Evolutionary conservation across 1,140 invertebrate genomes (phyloP).

Genomic region (Alviniconcha marisindica): DNA sequence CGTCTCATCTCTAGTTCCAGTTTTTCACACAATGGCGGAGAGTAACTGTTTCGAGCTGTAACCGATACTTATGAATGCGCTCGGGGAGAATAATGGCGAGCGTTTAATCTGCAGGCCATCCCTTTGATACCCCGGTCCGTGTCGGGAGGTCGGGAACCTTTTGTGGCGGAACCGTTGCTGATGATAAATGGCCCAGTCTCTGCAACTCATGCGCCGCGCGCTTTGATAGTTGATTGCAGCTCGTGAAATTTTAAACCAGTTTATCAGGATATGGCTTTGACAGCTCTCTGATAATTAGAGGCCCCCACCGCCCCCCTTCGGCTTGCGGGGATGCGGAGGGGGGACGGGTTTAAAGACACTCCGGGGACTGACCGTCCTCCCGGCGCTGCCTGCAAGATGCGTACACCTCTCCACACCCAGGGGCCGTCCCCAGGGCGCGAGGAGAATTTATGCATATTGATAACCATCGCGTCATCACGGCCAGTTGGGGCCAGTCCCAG

Average conservation of each 20-base stretch:
- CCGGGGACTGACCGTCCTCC: not conserved
- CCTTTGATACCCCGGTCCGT: not conserved
- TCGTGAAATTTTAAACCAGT: slow-evolving; percentile 35
- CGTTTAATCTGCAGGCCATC: slow-evolving; percentile 20
- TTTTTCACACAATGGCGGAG: not conserved
- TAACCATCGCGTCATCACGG: slow-evolving; percentile 18
- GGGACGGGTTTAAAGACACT: slow-evolving; percentile 8
- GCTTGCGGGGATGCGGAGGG: not conserved
- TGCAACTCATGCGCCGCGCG: not conserved
- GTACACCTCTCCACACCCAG: slow-evolving; percentile 20
- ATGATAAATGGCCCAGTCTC: slow-evolving; percentile 22
- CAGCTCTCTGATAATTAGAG: slow-evolving; percentile 28
- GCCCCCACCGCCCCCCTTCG: not conserved
- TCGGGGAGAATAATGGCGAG: not conserved
- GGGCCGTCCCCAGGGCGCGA: not conserved
- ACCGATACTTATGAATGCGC: slow-evolving; percentile 15
- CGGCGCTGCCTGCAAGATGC: not conserved
- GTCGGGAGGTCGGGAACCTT: not conserved
- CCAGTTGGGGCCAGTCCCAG: not conserved
- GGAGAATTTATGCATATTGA: slow-evolving; percentile 30
- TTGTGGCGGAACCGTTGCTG: not conserved
- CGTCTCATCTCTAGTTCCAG: not conserved
- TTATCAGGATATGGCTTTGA: slow-evolving; percentile 30
- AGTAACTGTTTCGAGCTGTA: slow-evolving; percentile 26
- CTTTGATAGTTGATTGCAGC: slow-evolving; percentile 33